phyloP scores from a whole-genome alignment of 2,797 vertebrate genomes.

The Galaxias olidus region DNA sequence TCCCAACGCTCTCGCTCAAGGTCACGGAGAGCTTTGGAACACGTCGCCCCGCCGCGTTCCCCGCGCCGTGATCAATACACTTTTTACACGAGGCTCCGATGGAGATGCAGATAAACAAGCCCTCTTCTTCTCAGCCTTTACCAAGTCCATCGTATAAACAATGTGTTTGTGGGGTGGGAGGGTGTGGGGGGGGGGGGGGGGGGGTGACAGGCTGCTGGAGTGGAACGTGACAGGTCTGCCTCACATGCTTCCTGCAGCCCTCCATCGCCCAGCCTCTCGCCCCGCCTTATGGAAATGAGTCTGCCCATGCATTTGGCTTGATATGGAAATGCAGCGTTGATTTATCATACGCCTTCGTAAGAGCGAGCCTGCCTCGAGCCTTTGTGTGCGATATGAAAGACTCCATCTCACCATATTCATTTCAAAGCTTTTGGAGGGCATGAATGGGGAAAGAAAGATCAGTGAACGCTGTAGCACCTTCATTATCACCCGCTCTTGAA shows the following conservation, averaged over 20 bases:
- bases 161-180: background rate
- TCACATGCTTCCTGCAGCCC: background rate
- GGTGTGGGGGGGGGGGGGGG: background rate
- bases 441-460: no score
- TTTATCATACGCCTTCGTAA: slow-evolving; percentile 1
- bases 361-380: background rate
- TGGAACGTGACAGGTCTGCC: slow-evolving; percentile 1
- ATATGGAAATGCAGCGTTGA: slow-evolving; percentile 10
- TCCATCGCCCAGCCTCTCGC: background rate
- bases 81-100: slow-evolving; percentile 19
- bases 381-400: background rate
- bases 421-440: no score
- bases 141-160: slow-evolving; percentile 23
- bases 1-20: slow-evolving; percentile 28
- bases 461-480: no score
- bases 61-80: slow-evolving; percentile 33
- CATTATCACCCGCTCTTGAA: no score
- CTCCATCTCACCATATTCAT: no score
- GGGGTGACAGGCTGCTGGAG: background rate
- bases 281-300: slow-evolving; percentile 19
- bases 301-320: background rate
- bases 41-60: slow-evolving; percentile 22
- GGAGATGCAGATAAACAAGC: slow-evolving; percentile 28
- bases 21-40: slow-evolving; percentile 33
- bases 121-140: slow-evolving; percentile 29